Conservation (phyloP, 2,888 invertebrate species). For the Ophonus ardosiacus region DNA sequence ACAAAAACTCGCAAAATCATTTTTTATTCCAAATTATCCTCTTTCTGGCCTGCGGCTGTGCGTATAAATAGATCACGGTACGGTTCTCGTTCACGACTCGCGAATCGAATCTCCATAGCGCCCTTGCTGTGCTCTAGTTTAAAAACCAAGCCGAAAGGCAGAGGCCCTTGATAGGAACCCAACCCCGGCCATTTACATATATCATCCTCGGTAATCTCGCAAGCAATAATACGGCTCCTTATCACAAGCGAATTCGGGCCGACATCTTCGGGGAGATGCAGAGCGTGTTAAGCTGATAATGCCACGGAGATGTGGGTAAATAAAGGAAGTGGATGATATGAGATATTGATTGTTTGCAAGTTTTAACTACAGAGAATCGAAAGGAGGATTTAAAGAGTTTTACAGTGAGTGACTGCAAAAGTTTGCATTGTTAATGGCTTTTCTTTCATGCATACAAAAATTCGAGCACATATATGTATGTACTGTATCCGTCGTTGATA, state of each 20-base stretch:
- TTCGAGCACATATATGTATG: no score
- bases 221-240: conserved; percentile 6
- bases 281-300: not conserved
- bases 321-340: no score
- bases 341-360: no score
- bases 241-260: not conserved
- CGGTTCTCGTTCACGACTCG: no score
- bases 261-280: not conserved
- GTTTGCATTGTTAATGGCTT: no score
- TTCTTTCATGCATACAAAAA: no score
- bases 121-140: not conserved
- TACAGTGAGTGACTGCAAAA: no score
- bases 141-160: conserved; percentile 10
- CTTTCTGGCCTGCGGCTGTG: not conserved
- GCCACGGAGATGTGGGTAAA: not conserved
- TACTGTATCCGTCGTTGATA: no score
- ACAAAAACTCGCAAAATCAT: not conserved
- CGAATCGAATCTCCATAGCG: conserved; percentile 4
- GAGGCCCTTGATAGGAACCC: not conserved
- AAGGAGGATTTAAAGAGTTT: no score
- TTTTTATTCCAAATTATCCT: not conserved
- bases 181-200: conserved; percentile 13
- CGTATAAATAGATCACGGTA: conserved; percentile 10
- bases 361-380: no score
- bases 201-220: conserved; percentile 17